A percentile compares a stretch with the other conserved stretches of the same genome.
Evolutionary conservation across 2,888 invertebrate genomes (phyloP).

Genomic region (Clivina fossor): DNA sequence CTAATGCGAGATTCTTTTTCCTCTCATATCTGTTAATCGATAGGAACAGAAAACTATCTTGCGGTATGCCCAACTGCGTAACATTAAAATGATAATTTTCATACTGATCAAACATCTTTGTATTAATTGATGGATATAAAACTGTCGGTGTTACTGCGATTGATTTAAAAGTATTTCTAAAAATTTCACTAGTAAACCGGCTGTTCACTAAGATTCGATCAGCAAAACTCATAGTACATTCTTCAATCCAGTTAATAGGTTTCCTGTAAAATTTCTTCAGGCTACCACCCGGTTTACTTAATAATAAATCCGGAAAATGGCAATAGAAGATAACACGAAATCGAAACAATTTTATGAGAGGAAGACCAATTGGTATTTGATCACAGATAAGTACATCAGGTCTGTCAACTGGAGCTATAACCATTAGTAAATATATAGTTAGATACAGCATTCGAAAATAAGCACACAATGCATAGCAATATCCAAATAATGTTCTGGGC

Average conservation of each 20-base stretch:
- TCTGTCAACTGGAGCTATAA: slow-evolving; percentile 63
- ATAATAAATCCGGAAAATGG: slow-evolving; percentile 94
- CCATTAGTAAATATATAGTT: slow-evolving; percentile 78
- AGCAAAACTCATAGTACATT: slow-evolving; percentile 82
- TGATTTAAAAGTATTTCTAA: slow-evolving; percentile 79
- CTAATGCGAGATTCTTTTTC: slow-evolving; percentile 91
- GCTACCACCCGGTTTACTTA: slow-evolving; percentile 73
- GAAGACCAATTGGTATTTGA: slow-evolving; percentile 89
- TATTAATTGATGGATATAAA: slow-evolving; percentile 91
- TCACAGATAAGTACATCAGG: slow-evolving; percentile 90
- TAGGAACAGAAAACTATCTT: slow-evolving; percentile 71
- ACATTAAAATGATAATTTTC: slow-evolving; percentile 47
- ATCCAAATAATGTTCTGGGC: slow-evolving; percentile 88
- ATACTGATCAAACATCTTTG: too few species aligned
- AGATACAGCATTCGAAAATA: slow-evolving; percentile 93
- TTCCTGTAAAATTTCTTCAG: slow-evolving; percentile 81
- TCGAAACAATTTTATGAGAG: slow-evolving; percentile 72
- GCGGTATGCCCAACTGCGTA: slow-evolving; percentile 53
- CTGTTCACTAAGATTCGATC: slow-evolving; percentile 94
- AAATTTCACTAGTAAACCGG: slow-evolving; percentile 89
- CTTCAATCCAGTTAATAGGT: slow-evolving; percentile 90
- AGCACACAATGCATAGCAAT: slow-evolving; percentile 87
- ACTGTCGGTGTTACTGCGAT: slow-evolving; percentile 73
- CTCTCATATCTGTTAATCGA: slow-evolving; percentile 97
- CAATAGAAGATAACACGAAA: slow-evolving; percentile 90